Conservation (phyloP, 2,113 vertebrate genomes). For the Rattus rattus region DNA sequence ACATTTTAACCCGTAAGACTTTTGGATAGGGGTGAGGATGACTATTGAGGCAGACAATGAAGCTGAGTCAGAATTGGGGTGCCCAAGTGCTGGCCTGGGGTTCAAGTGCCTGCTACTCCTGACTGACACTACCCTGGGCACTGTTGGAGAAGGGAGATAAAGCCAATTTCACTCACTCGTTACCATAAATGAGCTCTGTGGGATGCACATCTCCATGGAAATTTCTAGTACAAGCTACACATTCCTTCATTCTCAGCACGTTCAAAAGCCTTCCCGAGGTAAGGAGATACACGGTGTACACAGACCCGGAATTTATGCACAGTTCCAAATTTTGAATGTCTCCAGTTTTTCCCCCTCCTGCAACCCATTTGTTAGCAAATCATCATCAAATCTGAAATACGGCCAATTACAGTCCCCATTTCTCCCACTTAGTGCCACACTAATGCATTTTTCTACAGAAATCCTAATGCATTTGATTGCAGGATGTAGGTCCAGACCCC, state of each 20-base stretch:
- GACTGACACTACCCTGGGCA: neutral
- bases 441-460: constrained; percentile 37
- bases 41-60: neutral
- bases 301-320: neutral
- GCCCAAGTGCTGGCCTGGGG: neutral
- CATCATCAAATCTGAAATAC: constrained; percentile 18
- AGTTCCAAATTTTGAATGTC: neutral
- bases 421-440: neutral
- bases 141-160: neutral
- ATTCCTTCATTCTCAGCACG: neutral
- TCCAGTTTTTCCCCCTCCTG: neutral
- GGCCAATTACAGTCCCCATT: constrained; percentile 1
- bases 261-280: neutral
- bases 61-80: neutral
- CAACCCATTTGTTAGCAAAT: neutral
- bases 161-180: neutral
- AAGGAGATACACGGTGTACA: neutral
- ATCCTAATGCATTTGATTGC: constrained; percentile 18
- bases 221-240: neutral
- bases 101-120: neutral
- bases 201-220: neutral
- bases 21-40: neutral
- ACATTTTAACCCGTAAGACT: neutral
- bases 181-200: neutral
- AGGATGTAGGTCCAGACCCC: neutral